Percentiles rank a stretch among this genome's conserved stretches.
These are phyloP conservation scores for Diprion similis DNA, from an alignment of 1,140 invertebrate genomes.

Conservation along the genomic window DNA sequence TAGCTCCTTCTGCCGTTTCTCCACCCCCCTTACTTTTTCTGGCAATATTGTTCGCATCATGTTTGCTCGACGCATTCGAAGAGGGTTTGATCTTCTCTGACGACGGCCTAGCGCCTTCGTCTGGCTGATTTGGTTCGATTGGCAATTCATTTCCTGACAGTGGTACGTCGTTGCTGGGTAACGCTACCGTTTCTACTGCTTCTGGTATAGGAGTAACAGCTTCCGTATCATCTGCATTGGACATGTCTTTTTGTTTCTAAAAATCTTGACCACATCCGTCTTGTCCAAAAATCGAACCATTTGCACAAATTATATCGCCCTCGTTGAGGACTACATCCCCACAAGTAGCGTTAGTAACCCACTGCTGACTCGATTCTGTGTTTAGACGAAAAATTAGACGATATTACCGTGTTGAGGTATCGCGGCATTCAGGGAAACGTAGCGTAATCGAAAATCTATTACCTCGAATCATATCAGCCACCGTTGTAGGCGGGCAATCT, in stretches of 20 bases:
- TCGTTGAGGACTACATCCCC: not conserved
- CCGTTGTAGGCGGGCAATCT: not conserved
- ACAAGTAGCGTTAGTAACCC: not conserved
- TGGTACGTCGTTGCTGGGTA: not conserved
- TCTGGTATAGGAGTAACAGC: not conserved
- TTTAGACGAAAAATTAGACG: not conserved
- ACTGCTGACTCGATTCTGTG: not conserved
- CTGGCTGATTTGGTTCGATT: not conserved
- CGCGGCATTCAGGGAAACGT: not conserved
- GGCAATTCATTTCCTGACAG: not conserved
- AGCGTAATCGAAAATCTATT: not conserved
- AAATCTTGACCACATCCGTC: not conserved
- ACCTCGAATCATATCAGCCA: not conserved
- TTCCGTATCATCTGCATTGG: not conserved
- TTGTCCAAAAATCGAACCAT: not conserved
- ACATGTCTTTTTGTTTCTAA: conserved; percentile 1
- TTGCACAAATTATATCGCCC: conserved; percentile 2
- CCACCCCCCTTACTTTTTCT: not conserved
- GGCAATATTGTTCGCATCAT: not conserved
- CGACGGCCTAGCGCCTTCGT: not conserved
- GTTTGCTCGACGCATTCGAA: not conserved
- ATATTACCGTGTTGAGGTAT: not conserved
- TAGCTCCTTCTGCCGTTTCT: conserved; percentile 7
- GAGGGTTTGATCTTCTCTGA: not conserved
- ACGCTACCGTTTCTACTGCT: not conserved